Evolutionary conservation across 2,113 vertebrate species (phyloP).

Genomic region (Ceyx melanurus): DNA sequence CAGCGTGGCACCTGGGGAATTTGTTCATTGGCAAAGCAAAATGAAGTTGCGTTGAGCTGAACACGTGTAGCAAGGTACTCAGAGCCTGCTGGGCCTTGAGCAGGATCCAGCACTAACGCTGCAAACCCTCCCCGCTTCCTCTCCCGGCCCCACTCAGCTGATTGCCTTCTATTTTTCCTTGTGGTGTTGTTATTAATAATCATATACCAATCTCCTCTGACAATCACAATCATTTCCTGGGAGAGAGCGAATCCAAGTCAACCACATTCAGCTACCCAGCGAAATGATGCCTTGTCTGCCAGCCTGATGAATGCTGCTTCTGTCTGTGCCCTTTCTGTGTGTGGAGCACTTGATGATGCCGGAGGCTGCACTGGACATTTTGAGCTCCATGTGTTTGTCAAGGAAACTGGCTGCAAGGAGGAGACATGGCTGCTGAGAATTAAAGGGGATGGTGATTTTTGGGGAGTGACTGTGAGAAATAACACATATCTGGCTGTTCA

Average conservation of each 20-base stretch:
- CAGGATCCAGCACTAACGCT: not conserved
- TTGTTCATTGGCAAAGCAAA: constrained; percentile 15
- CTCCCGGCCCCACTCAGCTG: not conserved
- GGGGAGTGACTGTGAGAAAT: not conserved
- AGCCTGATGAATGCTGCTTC: constrained; percentile 37
- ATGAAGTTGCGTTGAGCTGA: not conserved
- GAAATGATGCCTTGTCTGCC: constrained; percentile 11
- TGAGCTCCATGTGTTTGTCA: not conserved
- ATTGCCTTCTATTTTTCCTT: constrained; percentile 64
- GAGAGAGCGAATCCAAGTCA: constrained; percentile 51
- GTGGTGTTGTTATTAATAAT: constrained; percentile 63
- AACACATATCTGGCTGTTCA: not conserved
- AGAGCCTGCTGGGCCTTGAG: constrained; percentile 7
- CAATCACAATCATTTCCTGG: constrained; percentile 60
- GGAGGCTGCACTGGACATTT: not conserved
- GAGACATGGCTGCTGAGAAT: not conserved
- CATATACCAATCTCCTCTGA: constrained; percentile 49
- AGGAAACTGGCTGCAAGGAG: not conserved
- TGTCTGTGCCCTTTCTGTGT: not conserved
- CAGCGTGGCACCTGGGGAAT: constrained; percentile 11
- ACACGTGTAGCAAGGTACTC: not conserved
- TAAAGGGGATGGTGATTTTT: not conserved
- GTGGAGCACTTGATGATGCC: not conserved
- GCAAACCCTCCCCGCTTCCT: constrained; percentile 39
- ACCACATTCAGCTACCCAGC: constrained; percentile 31